Conservation (phyloP, 2,888 invertebrate genomes). For the Hirtodrosophila trivittata region DNA sequence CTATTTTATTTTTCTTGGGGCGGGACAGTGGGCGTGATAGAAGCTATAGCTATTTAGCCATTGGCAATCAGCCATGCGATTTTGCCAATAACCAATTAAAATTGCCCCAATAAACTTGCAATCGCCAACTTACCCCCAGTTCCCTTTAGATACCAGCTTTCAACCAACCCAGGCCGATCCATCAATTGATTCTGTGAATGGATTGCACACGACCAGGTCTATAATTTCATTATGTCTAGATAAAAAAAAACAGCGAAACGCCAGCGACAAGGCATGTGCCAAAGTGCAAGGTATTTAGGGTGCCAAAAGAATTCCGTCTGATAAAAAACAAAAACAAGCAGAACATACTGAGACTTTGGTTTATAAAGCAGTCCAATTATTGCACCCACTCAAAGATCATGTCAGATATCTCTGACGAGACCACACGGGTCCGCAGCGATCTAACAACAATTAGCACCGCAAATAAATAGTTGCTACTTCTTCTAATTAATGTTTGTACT, state of each 20-base stretch:
- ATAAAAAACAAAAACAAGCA: slow-evolving; percentile 4
- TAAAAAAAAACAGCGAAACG: neutral
- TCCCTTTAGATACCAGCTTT: no score
- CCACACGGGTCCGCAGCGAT: neutral
- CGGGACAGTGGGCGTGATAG: slow-evolving; percentile 13
- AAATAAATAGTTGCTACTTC: slow-evolving; percentile 46
- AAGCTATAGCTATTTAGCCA: slow-evolving; percentile 15
- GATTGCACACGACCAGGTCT: slow-evolving; percentile 7
- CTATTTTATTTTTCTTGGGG: neutral
- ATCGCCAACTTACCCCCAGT: slow-evolving; percentile 2
- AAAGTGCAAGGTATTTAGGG: slow-evolving; percentile 39
- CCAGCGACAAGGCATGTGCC: slow-evolving; percentile 23
- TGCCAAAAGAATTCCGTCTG: neutral
- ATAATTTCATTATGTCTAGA: slow-evolving; percentile 20
- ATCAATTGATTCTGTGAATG: slow-evolving; percentile 30
- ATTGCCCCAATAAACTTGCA: slow-evolving; percentile 60
- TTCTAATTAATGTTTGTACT: slow-evolving; percentile 64
- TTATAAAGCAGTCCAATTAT: slow-evolving; percentile 34
- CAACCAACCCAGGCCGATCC: neutral
- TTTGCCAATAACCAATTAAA: slow-evolving; percentile 59
- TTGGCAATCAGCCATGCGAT: slow-evolving; percentile 27
- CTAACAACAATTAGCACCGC: slow-evolving; percentile 40
- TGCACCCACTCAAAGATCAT: slow-evolving; percentile 6
- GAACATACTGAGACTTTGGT: slow-evolving; percentile 1
- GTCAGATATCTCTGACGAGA: slow-evolving; percentile 18